These are phyloP conservation scores for Pavo muticus DNA, from an alignment of 2,113 vertebrate species.

Conservation along the genomic window DNA sequence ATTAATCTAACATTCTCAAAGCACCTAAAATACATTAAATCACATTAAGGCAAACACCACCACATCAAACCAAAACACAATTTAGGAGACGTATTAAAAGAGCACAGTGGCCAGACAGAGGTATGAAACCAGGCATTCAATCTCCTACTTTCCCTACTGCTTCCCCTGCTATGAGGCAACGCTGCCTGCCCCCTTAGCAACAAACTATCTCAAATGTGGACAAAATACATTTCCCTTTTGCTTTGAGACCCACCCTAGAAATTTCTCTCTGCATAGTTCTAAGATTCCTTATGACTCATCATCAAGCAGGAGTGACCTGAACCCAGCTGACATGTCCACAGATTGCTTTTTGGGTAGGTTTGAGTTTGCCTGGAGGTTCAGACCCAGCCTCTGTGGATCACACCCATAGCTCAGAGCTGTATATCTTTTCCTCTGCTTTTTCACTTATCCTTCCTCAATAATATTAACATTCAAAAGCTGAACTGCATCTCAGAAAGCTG, in stretches of 20 bases:
- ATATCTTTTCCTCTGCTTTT: rapidly evolving
- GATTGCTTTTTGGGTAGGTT: not conserved
- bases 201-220: not conserved
- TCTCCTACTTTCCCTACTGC: not conserved
- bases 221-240: not conserved
- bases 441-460: not conserved
- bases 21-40: not conserved
- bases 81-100: not conserved
- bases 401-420: not conserved
- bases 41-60: not conserved
- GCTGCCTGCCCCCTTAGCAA: not conserved
- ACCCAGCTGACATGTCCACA: not conserved
- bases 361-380: not conserved
- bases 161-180: not conserved
- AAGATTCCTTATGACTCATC: conserved; percentile 43
- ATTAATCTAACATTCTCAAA: not conserved
- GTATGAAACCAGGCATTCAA: not conserved
- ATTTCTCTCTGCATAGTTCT: conserved; percentile 36
- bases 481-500: not conserved
- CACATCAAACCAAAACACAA: not conserved
- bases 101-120: not conserved
- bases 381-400: not conserved
- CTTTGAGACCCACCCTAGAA: conserved; percentile 42
- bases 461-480: not conserved
- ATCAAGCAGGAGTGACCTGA: conserved; percentile 11